Percentiles rank a stretch among this genome's conserved stretches.
These are phyloP conservation scores for Allolobophora icterica DNA, from an alignment of 2,888 invertebrate genomes.

Conservation along the genomic window DNA sequence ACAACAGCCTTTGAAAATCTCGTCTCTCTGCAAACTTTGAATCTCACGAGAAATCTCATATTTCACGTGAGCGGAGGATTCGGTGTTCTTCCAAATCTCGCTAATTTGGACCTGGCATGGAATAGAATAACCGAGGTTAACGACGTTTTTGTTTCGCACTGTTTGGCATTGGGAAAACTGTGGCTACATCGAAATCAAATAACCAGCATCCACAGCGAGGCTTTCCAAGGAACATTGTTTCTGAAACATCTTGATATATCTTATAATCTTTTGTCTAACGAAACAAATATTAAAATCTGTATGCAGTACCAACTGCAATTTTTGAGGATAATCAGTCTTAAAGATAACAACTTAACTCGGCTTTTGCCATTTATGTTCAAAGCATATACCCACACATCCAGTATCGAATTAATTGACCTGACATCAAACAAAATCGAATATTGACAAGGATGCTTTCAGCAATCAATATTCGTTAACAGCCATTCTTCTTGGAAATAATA, in stretches of 20 bases:
- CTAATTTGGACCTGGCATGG: background rate
- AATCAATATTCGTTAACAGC: background rate
- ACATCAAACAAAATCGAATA: background rate
- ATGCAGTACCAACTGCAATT: background rate
- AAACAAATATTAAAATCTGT: background rate
- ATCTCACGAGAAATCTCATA: background rate
- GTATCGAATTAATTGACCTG: background rate
- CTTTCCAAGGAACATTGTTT: background rate
- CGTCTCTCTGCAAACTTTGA: background rate
- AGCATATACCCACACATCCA: background rate
- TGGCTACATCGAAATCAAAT: background rate
- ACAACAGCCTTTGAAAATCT: background rate
- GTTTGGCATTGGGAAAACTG: background rate
- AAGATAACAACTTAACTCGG: background rate
- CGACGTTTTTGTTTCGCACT: background rate
- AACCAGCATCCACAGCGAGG: background rate
- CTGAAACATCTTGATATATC: background rate
- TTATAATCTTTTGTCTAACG: constrained; percentile 13
- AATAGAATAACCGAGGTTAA: constrained; percentile 9
- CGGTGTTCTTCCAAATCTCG: background rate
- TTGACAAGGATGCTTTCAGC: constrained; percentile 10
- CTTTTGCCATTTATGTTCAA: background rate
- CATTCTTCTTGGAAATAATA: background rate
- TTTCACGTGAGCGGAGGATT: background rate
- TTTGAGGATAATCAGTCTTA: background rate